Evolutionary conservation across 1,140 invertebrate species (phyloP).

Genomic region (Parapsyche elsis): DNA sequence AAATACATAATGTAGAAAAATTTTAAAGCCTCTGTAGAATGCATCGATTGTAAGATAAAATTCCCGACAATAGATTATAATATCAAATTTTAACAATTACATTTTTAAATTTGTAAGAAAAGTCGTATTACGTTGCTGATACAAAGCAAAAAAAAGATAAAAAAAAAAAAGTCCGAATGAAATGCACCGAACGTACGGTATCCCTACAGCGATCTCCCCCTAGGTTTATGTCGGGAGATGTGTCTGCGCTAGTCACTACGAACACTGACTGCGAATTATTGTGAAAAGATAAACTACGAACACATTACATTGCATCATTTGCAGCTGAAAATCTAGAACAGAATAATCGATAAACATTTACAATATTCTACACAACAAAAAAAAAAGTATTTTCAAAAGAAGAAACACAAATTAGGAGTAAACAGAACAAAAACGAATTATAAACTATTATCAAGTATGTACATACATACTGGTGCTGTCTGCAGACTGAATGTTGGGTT

Average conservation of each 20-base stretch:
- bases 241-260: neutral
- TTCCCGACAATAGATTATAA: too few species aligned
- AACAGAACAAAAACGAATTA: too few species aligned
- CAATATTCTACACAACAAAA: neutral
- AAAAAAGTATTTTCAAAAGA: neutral
- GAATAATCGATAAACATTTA: neutral
- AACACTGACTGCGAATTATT: neutral
- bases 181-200: neutral
- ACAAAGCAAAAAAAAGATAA: too few species aligned
- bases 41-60: too few species aligned
- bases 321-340: too few species aligned
- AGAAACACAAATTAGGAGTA: neutral
- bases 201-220: conserved; percentile 9
- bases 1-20: too few species aligned
- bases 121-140: too few species aligned
- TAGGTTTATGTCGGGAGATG: neutral
- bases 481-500: neutral
- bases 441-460: too few species aligned
- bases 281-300: conserved; percentile 7
- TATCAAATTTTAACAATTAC: too few species aligned
- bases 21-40: too few species aligned
- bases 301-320: neutral
- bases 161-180: too few species aligned
- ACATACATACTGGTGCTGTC: neutral
- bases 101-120: too few species aligned